Evolutionary conservation across 2,888 invertebrate genomes (phyloP).

Genomic region (Brachyopa scutellaris): DNA sequence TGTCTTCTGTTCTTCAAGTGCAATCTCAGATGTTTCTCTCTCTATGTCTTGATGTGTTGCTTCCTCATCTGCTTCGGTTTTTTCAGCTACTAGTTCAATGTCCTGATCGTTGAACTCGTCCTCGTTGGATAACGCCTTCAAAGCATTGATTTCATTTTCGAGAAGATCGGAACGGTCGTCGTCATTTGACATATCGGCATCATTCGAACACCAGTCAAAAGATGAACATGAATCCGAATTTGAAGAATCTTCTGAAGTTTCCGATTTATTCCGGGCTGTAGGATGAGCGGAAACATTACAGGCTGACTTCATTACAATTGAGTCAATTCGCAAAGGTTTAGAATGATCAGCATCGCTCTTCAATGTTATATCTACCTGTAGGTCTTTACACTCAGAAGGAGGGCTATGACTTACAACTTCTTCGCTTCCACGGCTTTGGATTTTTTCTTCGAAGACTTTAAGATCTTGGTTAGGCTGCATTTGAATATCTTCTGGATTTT

Average conservation of each 20-base stretch:
- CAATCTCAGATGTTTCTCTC: neutral
- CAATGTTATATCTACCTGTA: too few relatives aligned
- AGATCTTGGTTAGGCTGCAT: conserved; percentile 45
- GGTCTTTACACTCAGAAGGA: neutral
- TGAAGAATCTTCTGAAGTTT: neutral
- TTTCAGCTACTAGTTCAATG: neutral
- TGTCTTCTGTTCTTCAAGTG: neutral
- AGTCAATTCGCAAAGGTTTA: neutral
- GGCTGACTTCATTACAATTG: neutral
- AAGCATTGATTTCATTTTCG: neutral
- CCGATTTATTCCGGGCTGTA: neutral
- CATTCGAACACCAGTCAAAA: too few relatives aligned
- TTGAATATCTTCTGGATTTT: conserved; percentile 72
- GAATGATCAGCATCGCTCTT: neutral
- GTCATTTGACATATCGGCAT: neutral
- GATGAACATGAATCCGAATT: neutral
- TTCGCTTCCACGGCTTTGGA: neutral
- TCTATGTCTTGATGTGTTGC: too few relatives aligned
- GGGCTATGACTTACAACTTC: too few relatives aligned
- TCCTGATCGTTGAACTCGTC: too few relatives aligned
- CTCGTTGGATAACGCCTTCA: too few relatives aligned
- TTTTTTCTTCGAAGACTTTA: too few relatives aligned
- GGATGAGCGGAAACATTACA: neutral
- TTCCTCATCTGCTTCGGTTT: too few relatives aligned
- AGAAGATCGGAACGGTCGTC: neutral